A percentile compares a stretch with the other conserved stretches of the same genome.
phyloP scores from a whole-genome alignment of 2,797 vertebrate species.

The Sebastes taczanowskii region DNA sequence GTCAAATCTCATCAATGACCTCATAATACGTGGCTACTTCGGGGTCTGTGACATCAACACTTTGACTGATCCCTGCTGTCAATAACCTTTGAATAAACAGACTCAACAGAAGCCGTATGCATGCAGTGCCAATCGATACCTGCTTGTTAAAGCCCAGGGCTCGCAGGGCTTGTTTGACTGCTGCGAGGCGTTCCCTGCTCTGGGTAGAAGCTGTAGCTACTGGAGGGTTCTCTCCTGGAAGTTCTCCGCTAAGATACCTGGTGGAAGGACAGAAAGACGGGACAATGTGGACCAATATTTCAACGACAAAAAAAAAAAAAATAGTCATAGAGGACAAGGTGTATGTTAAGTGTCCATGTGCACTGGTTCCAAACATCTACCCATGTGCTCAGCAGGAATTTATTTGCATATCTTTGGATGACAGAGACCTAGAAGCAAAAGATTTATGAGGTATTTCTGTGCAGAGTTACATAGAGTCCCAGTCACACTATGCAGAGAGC shows the following conservation, averaged over 20 bases:
- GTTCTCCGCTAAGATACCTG: slow-evolving; percentile 86
- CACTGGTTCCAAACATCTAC: background rate
- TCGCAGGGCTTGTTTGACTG: slow-evolving; percentile 89
- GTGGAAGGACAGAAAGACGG: background rate
- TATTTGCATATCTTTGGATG: background rate
- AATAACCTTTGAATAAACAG: slow-evolving; percentile 22
- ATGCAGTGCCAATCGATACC: slow-evolving; percentile 74
- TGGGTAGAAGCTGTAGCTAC: slow-evolving; percentile 77
- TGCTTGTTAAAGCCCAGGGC: slow-evolving; percentile 89
- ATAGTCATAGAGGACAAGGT: background rate
- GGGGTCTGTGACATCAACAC: background rate
- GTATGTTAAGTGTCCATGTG: background rate
- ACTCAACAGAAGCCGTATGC: background rate
- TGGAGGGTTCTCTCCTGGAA: slow-evolving; percentile 65
- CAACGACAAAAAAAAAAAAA: background rate
- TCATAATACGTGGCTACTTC: background rate
- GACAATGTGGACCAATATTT: background rate
- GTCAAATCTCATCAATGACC: background rate
- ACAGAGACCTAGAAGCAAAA: background rate
- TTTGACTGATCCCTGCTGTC: slow-evolving; percentile 11
- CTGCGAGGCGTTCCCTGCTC: slow-evolving; percentile 86
- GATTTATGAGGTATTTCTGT: background rate
- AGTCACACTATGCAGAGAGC: background rate
- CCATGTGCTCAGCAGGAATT: background rate
- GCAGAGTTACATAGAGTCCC: background rate